Evolutionary conservation across 2,797 vertebrate species (phyloP).

Genomic region (Manis pentadactyla): DNA sequence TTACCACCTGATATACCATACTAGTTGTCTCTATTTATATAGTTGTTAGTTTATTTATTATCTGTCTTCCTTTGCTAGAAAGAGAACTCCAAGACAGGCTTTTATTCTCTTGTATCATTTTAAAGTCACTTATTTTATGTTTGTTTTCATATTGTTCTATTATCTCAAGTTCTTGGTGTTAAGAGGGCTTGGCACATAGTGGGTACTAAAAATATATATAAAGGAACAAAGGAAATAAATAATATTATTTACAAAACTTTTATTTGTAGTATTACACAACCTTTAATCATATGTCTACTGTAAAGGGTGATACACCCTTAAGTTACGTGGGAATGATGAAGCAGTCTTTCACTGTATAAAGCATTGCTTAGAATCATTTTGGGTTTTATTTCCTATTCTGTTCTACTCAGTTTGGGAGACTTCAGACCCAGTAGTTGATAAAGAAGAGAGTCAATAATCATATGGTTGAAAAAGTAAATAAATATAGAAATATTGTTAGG

Average conservation of each 20-base stretch:
- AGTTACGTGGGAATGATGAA: background rate
- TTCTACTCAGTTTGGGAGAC: background rate
- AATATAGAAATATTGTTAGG: background rate
- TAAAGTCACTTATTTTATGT: background rate
- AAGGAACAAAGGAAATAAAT: background rate
- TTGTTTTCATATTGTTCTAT: background rate
- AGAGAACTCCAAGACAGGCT: background rate
- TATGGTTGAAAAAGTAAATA: constrained; percentile 22
- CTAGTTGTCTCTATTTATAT: background rate
- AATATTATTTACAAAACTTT: background rate
- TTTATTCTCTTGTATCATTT: background rate
- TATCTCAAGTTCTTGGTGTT: background rate
- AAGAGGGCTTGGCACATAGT: background rate
- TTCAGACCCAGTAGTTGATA: background rate
- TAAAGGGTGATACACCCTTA: background rate
- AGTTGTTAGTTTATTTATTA: background rate
- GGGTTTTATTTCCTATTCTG: background rate
- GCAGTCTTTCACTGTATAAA: background rate
- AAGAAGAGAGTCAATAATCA: background rate
- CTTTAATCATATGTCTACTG: background rate
- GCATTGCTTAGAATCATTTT: background rate
- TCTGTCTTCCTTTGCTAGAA: background rate
- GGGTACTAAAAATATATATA: background rate
- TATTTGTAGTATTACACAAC: background rate
- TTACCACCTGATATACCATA: background rate